Evolutionary conservation across 64 coral and sea anemone species (phyloP), one percentile per base, ranked within the genome.

Genomic region (Actinia equina): DNA sequence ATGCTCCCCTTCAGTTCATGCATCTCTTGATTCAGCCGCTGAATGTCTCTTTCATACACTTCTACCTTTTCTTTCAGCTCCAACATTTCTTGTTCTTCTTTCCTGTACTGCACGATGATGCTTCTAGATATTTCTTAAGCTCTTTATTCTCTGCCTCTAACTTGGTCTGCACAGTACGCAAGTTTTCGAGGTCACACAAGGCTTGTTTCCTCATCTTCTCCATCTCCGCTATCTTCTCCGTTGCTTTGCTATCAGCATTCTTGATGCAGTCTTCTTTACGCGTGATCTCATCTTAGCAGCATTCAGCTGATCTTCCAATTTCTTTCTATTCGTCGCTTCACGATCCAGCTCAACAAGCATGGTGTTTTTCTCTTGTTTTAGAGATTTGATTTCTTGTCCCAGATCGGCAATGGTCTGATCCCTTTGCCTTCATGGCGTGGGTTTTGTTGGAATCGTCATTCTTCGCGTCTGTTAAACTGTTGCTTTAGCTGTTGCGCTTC

Each of bases 341-440:
- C 86, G 79, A 43, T 92, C 91, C 13, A 92, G 58, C 57, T 92
- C 79, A 74, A 43, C 60, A 17, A 92, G 62, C 80, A 92, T 83
- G 6, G 65, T 60, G 22, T 92, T 92, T 83, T 92, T 92, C 18
- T 92, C 91, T 83, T 92, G 91, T 59, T 92, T 87, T 30, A 92
- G 64, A 41, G 65, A 63, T 13, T 92, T 92, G 16, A 92, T 52
- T 84, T 87, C 83, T 58, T 88, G 41, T 20, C 70, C 87, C 15
- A 92, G 51, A 13, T 92, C 86, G 15, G 79, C 67, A 19, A 92
- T 92, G 37, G 91, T 84, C 54, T 88, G 78, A 74, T 92, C n/a
- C 86, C 20, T 92, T 80, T 27, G 74, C 58, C 43, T 92, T 88
- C 6, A 92, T 84, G 20, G 91, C 91, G 17, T 85, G 77, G 20